A percentile compares a stretch with the other conserved stretches of the same genome.
Conservation (phyloP, 2,888 invertebrate genomes). For the Hirtodrosophila trivittata region DNA sequence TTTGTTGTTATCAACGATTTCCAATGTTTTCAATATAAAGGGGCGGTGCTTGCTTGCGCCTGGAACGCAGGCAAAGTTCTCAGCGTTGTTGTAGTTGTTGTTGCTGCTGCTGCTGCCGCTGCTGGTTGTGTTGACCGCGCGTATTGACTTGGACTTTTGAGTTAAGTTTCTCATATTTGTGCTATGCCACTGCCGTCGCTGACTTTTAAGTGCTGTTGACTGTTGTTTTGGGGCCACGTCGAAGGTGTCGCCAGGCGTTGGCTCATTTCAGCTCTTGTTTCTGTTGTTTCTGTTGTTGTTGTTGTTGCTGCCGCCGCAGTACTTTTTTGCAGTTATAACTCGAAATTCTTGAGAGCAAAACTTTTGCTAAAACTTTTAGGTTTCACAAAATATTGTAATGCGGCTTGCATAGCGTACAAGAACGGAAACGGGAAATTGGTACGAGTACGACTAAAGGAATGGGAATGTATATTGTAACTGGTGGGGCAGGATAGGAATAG, state of each 20-base stretch:
- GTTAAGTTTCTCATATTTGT: slow-evolving; percentile 78
- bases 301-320: slow-evolving; percentile 29
- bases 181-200: slow-evolving; percentile 67
- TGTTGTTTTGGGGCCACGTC: slow-evolving; percentile 80
- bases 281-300: slow-evolving; percentile 6
- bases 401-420: slow-evolving; percentile 52
- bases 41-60: slow-evolving; percentile 65
- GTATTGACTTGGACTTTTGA: slow-evolving; percentile 79
- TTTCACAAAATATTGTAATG: slow-evolving; percentile 74
- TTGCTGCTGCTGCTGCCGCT: slow-evolving; percentile 35
- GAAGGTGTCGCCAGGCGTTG: slow-evolving; percentile 81
- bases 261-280: slow-evolving; percentile 39
- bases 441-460: slow-evolving; percentile 12
- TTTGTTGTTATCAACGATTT: slow-evolving; percentile 70
- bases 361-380: slow-evolving; percentile 64
- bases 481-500: slow-evolving; percentile 1
- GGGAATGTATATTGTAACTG: slow-evolving; percentile 1
- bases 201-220: slow-evolving; percentile 81
- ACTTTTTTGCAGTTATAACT: slow-evolving; percentile 52
- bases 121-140: slow-evolving; percentile 66
- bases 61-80: slow-evolving; percentile 37
- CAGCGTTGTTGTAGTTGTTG: slow-evolving; percentile 24
- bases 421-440: slow-evolving; percentile 14
- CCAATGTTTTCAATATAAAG: slow-evolving; percentile 77
- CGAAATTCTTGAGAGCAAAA: slow-evolving; percentile 51